Evolutionary conservation across 2,888 invertebrate species (phyloP), one percentile per base, ranked within the genome.

Genomic region (Pammene fasciana): DNA sequence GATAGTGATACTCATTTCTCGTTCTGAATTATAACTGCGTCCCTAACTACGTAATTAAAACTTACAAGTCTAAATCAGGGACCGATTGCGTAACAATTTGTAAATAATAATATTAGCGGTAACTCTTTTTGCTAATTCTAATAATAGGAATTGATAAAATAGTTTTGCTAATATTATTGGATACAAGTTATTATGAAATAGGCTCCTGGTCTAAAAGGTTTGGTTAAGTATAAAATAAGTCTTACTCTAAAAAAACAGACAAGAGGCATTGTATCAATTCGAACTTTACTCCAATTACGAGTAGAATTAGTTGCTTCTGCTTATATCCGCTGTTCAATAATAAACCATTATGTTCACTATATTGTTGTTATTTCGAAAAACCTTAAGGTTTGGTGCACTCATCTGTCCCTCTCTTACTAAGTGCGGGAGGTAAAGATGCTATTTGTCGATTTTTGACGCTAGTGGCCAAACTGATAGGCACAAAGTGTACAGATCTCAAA

Each of bases 401-500:
- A 62, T 10, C 41, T 13, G 18, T 26, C 41, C n/a, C n/a, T 50
- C 5, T 59, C 48, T 16, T 8, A 14, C 48, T 16, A 11, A 14
- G 48, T 18, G 4, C 8, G 38, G 16, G 9, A 62, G 38, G 11
- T 14, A 52, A 34, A 38, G 16, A 61, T 48, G 36, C 38, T 62
- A 5, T 46, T n/a, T 41, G 18, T 50, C 61, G 5, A 16, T 7
- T 8, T 26, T 41, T 50, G 16, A 18, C 16, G 18, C 50, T 48
- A 16, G 38, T 16, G n/a, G 41, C 18, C 41, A 18, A 13, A 57
- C 14, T 13, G 55, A 48, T 26, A 45, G 59, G 38, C 11, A 34
- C 9, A 54, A 56, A 60, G 65, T 73, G 67, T 74, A 65, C 67
- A 67, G 75, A 77, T 75, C 75, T 75, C 73, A 67, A 71, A 74